phyloP scores from a whole-genome alignment of 2,797 vertebrate genomes.

The Amphiprion clarkii region DNA sequence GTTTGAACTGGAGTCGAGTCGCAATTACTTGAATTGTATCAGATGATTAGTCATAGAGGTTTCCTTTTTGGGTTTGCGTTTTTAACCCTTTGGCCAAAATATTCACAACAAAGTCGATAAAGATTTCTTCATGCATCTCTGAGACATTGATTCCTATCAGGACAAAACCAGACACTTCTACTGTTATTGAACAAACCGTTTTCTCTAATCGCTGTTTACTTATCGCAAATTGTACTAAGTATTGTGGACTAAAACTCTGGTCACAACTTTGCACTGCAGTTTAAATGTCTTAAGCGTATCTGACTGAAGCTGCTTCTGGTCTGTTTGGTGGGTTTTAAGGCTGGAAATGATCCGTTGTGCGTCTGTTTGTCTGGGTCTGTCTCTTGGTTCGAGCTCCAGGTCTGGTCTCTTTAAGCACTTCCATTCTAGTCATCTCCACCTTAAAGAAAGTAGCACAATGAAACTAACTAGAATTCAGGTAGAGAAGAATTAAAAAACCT shows the following conservation, averaged over 20 bases:
- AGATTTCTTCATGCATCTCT: constrained; percentile 11
- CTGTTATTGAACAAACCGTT: constrained; percentile 3
- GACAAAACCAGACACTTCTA: neutral
- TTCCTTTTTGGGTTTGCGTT: too few relatives aligned
- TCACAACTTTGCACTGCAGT: constrained; percentile 58
- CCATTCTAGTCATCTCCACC: constrained; percentile 87
- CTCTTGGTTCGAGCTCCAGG: constrained; percentile 78
- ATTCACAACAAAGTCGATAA: too few relatives aligned
- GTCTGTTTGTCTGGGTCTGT: constrained; percentile 67
- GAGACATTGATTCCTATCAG: constrained; percentile 30
- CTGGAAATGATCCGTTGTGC: constrained; percentile 27
- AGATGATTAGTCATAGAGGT: constrained; percentile 51
- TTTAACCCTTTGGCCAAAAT: too few relatives aligned
- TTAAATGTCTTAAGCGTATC: constrained; percentile 34
- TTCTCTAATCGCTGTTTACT: constrained; percentile 40
- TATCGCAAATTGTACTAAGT: constrained; percentile 16
- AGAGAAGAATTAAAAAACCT: constrained; percentile 85
- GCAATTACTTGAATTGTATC: constrained; percentile 59
- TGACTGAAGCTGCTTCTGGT: constrained; percentile 33
- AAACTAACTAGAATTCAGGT: constrained; percentile 91
- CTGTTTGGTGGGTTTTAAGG: constrained; percentile 28
- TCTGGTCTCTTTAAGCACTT: constrained; percentile 85
- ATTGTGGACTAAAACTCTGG: constrained; percentile 30
- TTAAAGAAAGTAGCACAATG: constrained; percentile 91
- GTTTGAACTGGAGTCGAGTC: constrained; percentile 52